Conservation (phyloP, 2,797 vertebrate genomes). For the Peromyscus aztecus region DNA sequence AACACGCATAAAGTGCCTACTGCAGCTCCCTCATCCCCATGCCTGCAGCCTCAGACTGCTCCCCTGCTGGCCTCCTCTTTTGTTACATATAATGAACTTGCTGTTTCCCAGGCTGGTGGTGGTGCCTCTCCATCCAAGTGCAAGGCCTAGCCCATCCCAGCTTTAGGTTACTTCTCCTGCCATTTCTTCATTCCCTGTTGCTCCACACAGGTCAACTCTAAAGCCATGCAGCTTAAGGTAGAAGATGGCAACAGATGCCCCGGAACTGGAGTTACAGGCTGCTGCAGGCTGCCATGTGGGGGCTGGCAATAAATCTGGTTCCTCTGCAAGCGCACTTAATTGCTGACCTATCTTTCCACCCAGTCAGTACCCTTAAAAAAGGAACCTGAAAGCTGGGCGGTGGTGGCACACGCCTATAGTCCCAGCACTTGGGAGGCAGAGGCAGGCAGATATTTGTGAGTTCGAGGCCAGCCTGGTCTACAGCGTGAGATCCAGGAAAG, state of each 20-base stretch:
- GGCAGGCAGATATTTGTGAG: too few species aligned
- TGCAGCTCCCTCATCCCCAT: too few species aligned
- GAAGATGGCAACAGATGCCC: neutral
- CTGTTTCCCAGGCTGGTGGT: neutral
- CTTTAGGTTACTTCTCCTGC: neutral
- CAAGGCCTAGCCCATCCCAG: neutral
- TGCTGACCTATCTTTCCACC: neutral
- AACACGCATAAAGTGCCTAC: neutral
- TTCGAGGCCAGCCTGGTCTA: too few species aligned
- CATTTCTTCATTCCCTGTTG: neutral
- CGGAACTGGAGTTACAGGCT: neutral
- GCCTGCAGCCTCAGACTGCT: neutral
- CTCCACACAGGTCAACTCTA: neutral
- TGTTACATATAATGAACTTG: neutral
- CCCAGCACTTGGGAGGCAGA: too few species aligned
- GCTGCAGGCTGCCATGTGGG: neutral
- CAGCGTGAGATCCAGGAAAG: too few species aligned
- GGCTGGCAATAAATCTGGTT: neutral
- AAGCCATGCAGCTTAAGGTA: neutral
- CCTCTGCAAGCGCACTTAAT: neutral
- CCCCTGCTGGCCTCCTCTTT: neutral
- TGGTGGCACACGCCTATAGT: too few species aligned
- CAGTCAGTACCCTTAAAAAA: neutral
- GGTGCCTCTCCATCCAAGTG: neutral
- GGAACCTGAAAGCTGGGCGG: neutral